Base-by-base conservation (phyloP, 2,113 vertebrate species). In the Felis chaus region DNA sequence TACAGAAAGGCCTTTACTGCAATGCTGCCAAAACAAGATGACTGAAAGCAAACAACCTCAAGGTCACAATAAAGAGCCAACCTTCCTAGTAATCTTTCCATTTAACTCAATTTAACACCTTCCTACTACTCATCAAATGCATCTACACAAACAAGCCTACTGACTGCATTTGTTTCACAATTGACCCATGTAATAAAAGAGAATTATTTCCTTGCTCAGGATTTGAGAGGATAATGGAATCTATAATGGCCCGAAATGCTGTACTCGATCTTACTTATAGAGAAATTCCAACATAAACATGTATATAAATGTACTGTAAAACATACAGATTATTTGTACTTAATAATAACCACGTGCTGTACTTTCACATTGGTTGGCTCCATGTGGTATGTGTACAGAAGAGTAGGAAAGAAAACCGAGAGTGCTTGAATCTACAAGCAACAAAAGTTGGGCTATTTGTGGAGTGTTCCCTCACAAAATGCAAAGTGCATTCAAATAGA, bases 161-260 rank as follows among this genome's bases (percentile, higher is more conserved):
- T 81, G 73, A 94, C 48, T 93, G 25, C 66, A 66, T 82, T 95
- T 83, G 45, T 71, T 98, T 96, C 57, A 89, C 55, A 97, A 84
- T 15, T 91, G 57, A 18, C 25, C 27, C 53, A 66, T 53, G 82
- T 86, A 81, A 96, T 94, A 94, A 84, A 78, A 45, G 45, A 96
- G 31, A 94, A 85, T 95, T 95, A 91, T 78, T 76, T 93, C 14
- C 55, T 78, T 91, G 14, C 31, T 98, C 84, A 80, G 45, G 84
- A 82, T 91, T 91, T 89, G 69, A 96, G 48, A 95, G 41, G 81
- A 94, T 95, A 97, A 97, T 93, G 81, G 39, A 93, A 91, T 76
- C 76, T 79, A 66, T 87, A 96, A 79, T 76, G 53, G 53, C 45
- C 66, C n/a, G 63, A 76, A 84, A 41, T 96, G 87, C n/a, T 95